phyloP scores from a whole-genome alignment of 1,140 invertebrate genomes.

The Thrips palmi region DNA sequence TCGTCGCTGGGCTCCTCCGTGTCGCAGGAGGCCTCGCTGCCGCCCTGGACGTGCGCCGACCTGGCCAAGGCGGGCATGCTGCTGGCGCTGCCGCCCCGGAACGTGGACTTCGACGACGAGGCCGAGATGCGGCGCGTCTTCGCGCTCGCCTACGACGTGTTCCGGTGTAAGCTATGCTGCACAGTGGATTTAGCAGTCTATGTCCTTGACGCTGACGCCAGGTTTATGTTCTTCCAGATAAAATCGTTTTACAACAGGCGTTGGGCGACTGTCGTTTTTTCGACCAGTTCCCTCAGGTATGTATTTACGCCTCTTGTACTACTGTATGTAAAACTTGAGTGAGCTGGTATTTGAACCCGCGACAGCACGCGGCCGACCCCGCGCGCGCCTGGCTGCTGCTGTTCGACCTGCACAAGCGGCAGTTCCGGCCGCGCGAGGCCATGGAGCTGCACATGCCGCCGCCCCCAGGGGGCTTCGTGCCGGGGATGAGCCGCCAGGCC shows the following conservation, averaged over 20 bases:
- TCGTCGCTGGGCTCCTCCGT: too few species aligned
- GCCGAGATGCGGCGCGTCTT: conserved; percentile 60
- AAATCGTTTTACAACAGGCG: conserved; percentile 42
- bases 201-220: background rate
- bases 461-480: conserved; percentile 19
- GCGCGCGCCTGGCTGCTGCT: conserved; percentile 36
- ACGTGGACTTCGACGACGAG: conserved; percentile 31
- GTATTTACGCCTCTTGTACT: conserved; percentile 7
- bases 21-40: too few species aligned
- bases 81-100: conserved; percentile 20
- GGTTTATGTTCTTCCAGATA: conserved; percentile 33
- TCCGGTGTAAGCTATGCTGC: conserved; percentile 52
- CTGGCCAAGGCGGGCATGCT: conserved; percentile 21
- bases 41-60: conserved; percentile 17
- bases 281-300: conserved; percentile 30
- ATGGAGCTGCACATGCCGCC: conserved; percentile 19
- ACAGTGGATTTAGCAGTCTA: conserved; percentile 2
- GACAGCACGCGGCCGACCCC: conserved; percentile 20
- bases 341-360: conserved; percentile 1
- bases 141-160: conserved; percentile 56
- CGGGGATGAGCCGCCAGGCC: conserved; percentile 22
- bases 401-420: conserved; percentile 38
- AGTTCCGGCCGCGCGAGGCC: conserved; percentile 25
- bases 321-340: background rate
- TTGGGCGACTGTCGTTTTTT: conserved; percentile 44